phyloP scores from a whole-genome alignment of 1,140 invertebrate species.

The Idris sp. region DNA sequence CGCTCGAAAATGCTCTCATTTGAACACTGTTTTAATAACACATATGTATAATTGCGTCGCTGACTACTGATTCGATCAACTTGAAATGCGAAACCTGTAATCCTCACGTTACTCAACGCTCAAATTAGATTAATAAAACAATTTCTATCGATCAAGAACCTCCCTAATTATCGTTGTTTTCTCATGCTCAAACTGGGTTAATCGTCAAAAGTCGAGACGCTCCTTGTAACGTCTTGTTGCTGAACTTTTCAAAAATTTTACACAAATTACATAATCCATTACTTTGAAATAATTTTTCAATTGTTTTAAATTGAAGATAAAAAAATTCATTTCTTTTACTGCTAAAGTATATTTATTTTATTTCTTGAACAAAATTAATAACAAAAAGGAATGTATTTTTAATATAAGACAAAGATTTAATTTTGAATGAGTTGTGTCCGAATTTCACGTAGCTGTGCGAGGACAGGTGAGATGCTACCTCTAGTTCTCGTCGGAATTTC shows the following conservation, averaged over 20 bases:
- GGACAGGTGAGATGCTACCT: constrained; percentile 26
- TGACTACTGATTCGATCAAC: constrained; percentile 37
- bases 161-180: constrained; percentile 55
- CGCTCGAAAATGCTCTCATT: constrained; percentile 33
- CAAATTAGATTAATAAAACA: constrained; percentile 59
- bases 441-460: constrained; percentile 4
- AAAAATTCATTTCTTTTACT: too few species aligned
- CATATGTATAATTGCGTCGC: constrained; percentile 48
- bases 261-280: constrained; percentile 42
- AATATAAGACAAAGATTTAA: not conserved
- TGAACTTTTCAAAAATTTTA: constrained; percentile 56
- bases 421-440: not conserved
- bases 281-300: not conserved
- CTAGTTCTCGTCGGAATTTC: constrained; percentile 37
- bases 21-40: constrained; percentile 41
- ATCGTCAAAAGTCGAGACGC: constrained; percentile 54
- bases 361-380: too few species aligned
- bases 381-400: too few species aligned
- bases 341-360: too few species aligned
- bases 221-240: constrained; percentile 45
- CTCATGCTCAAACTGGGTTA: constrained; percentile 54
- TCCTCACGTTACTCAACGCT: constrained; percentile 38
- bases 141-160: constrained; percentile 51
- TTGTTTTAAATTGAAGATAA: too few species aligned
- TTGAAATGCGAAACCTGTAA: constrained; percentile 39